Conservation (phyloP, 1,140 invertebrate genomes). For the Drosophila burlai region DNA sequence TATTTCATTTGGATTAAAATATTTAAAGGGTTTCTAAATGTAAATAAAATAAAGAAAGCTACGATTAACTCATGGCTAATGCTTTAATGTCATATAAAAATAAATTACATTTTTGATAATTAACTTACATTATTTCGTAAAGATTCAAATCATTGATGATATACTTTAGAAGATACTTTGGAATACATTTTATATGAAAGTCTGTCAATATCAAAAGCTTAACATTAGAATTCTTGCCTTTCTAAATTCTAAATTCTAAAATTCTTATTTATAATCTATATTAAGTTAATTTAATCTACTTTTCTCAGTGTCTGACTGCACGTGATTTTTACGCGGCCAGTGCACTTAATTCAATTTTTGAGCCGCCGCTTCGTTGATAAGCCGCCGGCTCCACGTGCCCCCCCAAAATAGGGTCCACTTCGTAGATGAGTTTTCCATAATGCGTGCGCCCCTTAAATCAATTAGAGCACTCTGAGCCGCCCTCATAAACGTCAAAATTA, state of each 20-base stretch:
- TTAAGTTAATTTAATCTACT: too few species aligned
- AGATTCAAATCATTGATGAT: not conserved
- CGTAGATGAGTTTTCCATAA: slow-evolving; percentile 41
- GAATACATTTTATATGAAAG: not conserved
- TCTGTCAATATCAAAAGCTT: not conserved
- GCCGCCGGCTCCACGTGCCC: slow-evolving; percentile 32
- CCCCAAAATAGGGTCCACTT: not conserved
- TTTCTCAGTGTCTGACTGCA: slow-evolving; percentile 19
- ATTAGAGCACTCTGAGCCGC: slow-evolving; percentile 75
- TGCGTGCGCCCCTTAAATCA: slow-evolving; percentile 57
- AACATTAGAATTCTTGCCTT: not conserved
- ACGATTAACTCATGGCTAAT: not conserved
- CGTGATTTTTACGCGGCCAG: slow-evolving; percentile 69
- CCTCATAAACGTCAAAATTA: slow-evolving; percentile 81
- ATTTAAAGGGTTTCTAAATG: not conserved
- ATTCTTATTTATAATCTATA: not conserved
- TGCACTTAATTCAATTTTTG: slow-evolving; percentile 68
- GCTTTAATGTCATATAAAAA: not conserved
- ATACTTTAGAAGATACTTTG: not conserved
- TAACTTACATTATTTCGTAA: too few species aligned
- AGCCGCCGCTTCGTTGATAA: slow-evolving; percentile 45
- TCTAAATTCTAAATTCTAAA: too few species aligned
- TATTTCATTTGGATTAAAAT: not conserved
- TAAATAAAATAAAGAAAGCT: too few species aligned
- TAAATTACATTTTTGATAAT: too few species aligned